phyloP scores from a whole-genome alignment of 2,888 invertebrate genomes.

The Brachynemurus nebulosus region DNA sequence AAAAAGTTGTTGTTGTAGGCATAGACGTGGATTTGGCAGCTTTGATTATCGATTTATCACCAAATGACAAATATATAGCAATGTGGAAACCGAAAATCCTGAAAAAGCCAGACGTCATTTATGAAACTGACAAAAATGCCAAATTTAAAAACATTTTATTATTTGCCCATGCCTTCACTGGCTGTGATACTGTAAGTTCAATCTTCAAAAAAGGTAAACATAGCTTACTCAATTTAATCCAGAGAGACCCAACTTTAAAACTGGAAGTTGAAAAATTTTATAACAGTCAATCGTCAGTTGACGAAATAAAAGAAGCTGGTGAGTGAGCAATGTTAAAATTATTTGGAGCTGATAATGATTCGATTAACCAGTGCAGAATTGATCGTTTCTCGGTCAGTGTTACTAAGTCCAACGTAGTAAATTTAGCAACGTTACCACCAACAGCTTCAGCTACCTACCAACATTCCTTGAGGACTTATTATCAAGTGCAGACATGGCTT shows the following conservation, averaged over 20 bases:
- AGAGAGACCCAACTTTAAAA: background rate
- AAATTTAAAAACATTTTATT: too few relatives aligned
- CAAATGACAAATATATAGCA: too few relatives aligned
- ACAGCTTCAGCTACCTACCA: conserved; percentile 9
- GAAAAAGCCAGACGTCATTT: too few relatives aligned
- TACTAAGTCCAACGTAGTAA: conserved; percentile 6
- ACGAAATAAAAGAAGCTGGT: conserved; percentile 10
- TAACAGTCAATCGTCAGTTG: background rate
- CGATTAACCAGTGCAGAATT: conserved; percentile 8
- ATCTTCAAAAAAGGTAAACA: background rate
- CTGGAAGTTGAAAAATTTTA: background rate
- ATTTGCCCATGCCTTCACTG: background rate
- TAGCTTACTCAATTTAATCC: background rate
- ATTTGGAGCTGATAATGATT: conserved; percentile 5
- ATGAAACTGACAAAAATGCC: too few relatives aligned
- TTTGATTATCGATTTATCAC: too few relatives aligned
- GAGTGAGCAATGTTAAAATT: conserved; percentile 12
- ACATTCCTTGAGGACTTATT: conserved; percentile 8
- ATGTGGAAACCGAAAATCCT: too few relatives aligned
- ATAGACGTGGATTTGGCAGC: too few relatives aligned
- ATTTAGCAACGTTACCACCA: conserved; percentile 12
- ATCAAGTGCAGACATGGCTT: conserved; percentile 11
- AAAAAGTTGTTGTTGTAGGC: too few relatives aligned
- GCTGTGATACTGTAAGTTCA: background rate
- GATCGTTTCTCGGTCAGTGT: conserved; percentile 5